phyloP scores from a whole-genome alignment of 2,797 vertebrate species.

The Acanthiza pusilla region DNA sequence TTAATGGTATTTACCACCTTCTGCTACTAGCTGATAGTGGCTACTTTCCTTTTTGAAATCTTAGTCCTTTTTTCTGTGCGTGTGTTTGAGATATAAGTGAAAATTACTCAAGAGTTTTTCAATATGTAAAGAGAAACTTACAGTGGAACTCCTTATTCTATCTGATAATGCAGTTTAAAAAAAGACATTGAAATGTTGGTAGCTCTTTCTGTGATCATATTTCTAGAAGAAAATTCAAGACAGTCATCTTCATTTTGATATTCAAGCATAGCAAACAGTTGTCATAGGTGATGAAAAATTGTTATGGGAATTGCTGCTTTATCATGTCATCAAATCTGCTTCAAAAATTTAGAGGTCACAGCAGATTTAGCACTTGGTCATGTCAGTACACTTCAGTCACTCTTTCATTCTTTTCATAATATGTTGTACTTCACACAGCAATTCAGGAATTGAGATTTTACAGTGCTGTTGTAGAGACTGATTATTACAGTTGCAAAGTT shows the following conservation, averaged over 20 bases:
- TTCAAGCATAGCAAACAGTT: background rate
- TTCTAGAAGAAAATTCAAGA: background rate
- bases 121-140: background rate
- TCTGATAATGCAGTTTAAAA: background rate
- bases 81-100: background rate
- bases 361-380: background rate
- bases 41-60: background rate
- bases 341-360: background rate
- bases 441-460: background rate
- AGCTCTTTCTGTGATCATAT: background rate
- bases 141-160: background rate
- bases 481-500: background rate
- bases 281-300: background rate
- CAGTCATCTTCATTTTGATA: background rate
- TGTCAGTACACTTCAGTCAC: background rate
- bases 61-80: background rate
- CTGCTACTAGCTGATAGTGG: background rate
- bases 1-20: background rate
- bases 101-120: background rate
- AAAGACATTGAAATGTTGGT: background rate
- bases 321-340: background rate
- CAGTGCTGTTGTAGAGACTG: background rate
- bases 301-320: background rate
- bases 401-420: background rate
- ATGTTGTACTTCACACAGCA: background rate